These are phyloP conservation scores for Epinotia ramella DNA, from an alignment of 2,888 invertebrate species.

Conservation along the genomic window DNA sequence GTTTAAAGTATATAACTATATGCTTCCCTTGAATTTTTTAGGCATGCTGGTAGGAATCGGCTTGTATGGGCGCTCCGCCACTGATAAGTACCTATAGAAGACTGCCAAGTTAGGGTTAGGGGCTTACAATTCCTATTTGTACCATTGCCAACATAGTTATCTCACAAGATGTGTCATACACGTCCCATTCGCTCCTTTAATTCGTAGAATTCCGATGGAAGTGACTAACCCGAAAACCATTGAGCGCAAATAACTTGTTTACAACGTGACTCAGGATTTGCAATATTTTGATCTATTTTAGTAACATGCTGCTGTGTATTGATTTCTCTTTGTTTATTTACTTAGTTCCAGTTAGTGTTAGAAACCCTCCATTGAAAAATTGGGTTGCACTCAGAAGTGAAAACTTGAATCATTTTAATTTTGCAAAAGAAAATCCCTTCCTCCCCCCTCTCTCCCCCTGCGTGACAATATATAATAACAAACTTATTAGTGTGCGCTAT, in stretches of 20 bases:
- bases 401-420: no score
- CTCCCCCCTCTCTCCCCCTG: no score
- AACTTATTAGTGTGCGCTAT: no score
- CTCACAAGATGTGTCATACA: constrained; percentile 18
- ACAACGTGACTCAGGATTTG: constrained; percentile 33
- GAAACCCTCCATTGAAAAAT: no score
- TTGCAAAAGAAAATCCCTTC: no score
- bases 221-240: constrained; percentile 34
- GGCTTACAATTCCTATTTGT: neutral
- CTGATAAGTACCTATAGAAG: neutral
- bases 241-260: constrained; percentile 19
- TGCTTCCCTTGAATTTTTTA: no score
- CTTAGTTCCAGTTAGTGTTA: neutral
- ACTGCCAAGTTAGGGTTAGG: neutral
- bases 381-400: no score
- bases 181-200: constrained; percentile 5
- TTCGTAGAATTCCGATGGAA: constrained; percentile 22
- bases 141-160: neutral
- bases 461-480: no score
- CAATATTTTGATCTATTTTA: constrained; percentile 32
- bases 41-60: no score
- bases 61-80: no score
- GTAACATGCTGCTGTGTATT: neutral
- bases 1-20: no score
- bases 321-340: neutral